Conservation (phyloP, 2,888 invertebrate species). For the Mimumesa dahlbomi region DNA sequence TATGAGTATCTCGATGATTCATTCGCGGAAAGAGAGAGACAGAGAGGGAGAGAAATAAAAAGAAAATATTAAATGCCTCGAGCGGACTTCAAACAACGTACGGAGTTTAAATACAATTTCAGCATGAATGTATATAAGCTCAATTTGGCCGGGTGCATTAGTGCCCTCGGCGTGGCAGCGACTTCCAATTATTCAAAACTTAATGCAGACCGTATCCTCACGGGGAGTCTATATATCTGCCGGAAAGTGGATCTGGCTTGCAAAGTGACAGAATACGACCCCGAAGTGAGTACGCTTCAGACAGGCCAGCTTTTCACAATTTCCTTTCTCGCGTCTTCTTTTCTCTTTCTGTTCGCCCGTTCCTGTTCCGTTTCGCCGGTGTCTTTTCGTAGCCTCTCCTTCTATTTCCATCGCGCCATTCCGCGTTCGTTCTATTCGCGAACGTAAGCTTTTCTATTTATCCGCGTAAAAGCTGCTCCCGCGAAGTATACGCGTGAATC, state of each 20-base stretch:
- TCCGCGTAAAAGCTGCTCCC: slow-evolving; percentile 51
- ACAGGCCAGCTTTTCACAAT: slow-evolving; percentile 50
- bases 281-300: slow-evolving; percentile 41
- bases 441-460: slow-evolving; percentile 47
- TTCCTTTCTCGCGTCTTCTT: slow-evolving; percentile 25
- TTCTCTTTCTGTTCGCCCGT: slow-evolving; percentile 1
- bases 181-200: slow-evolving; percentile 55
- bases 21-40: too few relatives aligned
- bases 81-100: slow-evolving; percentile 50
- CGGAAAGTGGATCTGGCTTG: slow-evolving; percentile 57
- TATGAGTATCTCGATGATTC: too few relatives aligned
- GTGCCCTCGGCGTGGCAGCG: slow-evolving; percentile 37
- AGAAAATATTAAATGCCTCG: slow-evolving; percentile 30
- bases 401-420: too few relatives aligned
- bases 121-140: slow-evolving; percentile 38
- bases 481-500: slow-evolving; percentile 26
- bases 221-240: slow-evolving; percentile 40
- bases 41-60: neutral
- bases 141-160: slow-evolving; percentile 50
- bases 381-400: neutral
- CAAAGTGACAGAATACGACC: slow-evolving; percentile 48
- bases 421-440: slow-evolving; percentile 11
- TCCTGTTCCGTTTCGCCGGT: slow-evolving; percentile 22
- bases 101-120: slow-evolving; percentile 51
- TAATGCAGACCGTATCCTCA: slow-evolving; percentile 45